Conservation (phyloP, 2,888 invertebrate species). For the Scaptomyza flava region DNA sequence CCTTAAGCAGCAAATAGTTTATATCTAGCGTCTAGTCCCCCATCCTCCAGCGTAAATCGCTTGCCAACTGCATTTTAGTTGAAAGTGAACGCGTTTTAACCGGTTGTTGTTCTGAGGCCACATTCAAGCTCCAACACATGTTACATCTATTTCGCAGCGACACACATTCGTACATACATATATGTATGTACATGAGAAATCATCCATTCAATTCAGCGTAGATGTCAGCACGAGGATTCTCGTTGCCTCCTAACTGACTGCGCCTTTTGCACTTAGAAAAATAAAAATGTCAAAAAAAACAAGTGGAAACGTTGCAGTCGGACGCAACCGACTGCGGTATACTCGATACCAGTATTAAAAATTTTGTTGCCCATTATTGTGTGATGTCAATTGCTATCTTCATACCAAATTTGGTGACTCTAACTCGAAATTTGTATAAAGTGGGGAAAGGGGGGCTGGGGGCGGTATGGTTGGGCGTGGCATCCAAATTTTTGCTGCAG, state of each 20-base stretch:
- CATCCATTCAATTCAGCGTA: constrained; percentile 57
- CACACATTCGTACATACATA: constrained; percentile 3
- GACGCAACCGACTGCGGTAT: no score
- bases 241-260: constrained; percentile 9
- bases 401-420: no score
- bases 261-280: constrained; percentile 1
- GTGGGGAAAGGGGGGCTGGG: no score
- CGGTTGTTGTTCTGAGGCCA: constrained; percentile 46
- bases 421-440: no score
- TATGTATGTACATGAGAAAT: constrained; percentile 1
- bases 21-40: constrained; percentile 31
- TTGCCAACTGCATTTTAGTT: constrained; percentile 43
- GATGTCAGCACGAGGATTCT: constrained; percentile 48
- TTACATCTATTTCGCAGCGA: constrained; percentile 17
- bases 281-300: no score
- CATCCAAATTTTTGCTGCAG: no score
- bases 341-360: no score
- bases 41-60: constrained; percentile 1
- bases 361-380: no score
- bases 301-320: no score
- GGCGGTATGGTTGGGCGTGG: no score
- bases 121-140: constrained; percentile 23
- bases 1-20: constrained; percentile 50
- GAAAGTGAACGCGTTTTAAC: constrained; percentile 52
- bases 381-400: no score